Percentiles rank a stretch among this genome's conserved stretches.
Conservation (phyloP, 2,888 invertebrate species). For the Epinotia demarniana region DNA sequence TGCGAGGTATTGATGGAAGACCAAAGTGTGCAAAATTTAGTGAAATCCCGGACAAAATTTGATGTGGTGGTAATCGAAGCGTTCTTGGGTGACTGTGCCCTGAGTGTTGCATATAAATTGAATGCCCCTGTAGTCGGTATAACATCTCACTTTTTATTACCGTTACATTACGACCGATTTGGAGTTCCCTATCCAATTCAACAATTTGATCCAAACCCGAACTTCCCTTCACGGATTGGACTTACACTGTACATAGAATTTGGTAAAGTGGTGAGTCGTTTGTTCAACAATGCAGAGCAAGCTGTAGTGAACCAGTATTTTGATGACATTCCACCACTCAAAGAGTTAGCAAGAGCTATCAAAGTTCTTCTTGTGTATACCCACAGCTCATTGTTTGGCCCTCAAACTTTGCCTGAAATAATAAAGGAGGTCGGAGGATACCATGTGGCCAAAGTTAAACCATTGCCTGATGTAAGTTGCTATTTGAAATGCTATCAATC, state of each 20-base stretch:
- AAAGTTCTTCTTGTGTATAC: conserved; percentile 83
- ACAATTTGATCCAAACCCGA: conserved; percentile 73
- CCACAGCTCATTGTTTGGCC: conserved; percentile 66
- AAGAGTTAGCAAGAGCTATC: conserved; percentile 77
- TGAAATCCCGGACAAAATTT: conserved; percentile 74
- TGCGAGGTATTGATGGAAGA: conserved; percentile 62
- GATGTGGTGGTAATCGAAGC: conserved; percentile 85
- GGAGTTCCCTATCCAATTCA: conserved; percentile 73
- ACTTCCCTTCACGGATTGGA: conserved; percentile 75
- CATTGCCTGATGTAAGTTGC: conserved; percentile 67
- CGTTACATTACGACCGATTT: conserved; percentile 82
- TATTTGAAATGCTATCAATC: neutral
- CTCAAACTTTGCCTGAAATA: conserved; percentile 78
- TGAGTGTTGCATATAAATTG: conserved; percentile 84
- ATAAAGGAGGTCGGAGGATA: conserved; percentile 86
- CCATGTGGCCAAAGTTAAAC: conserved; percentile 73
- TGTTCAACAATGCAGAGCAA: conserved; percentile 53
- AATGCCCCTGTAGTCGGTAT: conserved; percentile 83
- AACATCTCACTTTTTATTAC: conserved; percentile 82
- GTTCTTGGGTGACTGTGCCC: conserved; percentile 85
- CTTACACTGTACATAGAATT: conserved; percentile 64
- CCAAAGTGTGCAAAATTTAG: conserved; percentile 65
- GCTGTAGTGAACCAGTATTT: conserved; percentile 69
- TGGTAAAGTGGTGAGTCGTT: conserved; percentile 54
- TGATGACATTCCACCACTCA: conserved; percentile 77